Base-by-base conservation (phyloP, 2,888 invertebrate species). In the Halictus ligatus region DNA sequence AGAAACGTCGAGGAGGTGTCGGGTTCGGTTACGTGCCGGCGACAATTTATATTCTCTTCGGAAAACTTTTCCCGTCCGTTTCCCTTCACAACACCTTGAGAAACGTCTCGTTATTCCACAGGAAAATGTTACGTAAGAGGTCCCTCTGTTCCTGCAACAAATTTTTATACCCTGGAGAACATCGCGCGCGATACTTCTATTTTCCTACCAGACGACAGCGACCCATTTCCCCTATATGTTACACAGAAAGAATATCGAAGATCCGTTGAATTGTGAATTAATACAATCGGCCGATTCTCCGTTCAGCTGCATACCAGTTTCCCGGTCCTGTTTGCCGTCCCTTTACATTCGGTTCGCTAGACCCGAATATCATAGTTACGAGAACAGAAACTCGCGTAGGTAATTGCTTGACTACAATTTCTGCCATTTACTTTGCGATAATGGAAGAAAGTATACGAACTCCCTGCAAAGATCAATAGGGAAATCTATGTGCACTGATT, bases 11-110 rank as follows among this genome's bases (percentile, higher is more conserved):
- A 76, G 25, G 21, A 13, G 50, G 35, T 67, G 75, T 43, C 71
- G 18, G n/a, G 15, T 25, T 35, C n/a, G 29, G 72, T 21, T 60
- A 74, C 58, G 43, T 50, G 48, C 75, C 46, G 54, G 43, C 21
- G 50, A 60, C 69, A 81, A 78, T 75, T 85, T 85, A 60, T 75
- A 86, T 50, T 50, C 50, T 21, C 74, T 50, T 50, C 54, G 60
- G 50, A 75, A 85, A 72, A 54, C 35, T 29, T 35, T 46, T 77
- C 75, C 54, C n/a, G 60, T 43, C 10, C 75, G 75, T 48, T 64
- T 72, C 13, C 54, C 40, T n/a, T n/a, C 54, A 3, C 21, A 71
- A 12, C 40, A 40, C 71, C 69, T 64, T 35, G 67, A 35, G 18
- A 40, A 67, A 35, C 67, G 67, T 35, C 29, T 67, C 67, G 67